These are phyloP conservation scores for Abscondita cerata DNA, from an alignment of 2,888 invertebrate species.

Conservation along the genomic window DNA sequence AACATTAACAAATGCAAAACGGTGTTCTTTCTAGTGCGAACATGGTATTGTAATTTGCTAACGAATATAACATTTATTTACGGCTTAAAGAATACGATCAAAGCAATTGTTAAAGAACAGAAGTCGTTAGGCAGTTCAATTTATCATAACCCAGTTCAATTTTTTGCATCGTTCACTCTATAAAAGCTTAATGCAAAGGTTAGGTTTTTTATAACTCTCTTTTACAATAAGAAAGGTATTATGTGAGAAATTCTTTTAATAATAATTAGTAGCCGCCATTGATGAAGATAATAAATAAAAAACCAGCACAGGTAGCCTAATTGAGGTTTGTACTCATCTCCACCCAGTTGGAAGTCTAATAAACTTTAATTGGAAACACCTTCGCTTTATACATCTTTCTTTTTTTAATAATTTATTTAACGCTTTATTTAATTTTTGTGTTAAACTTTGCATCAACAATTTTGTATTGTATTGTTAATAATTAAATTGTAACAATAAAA, in stretches of 20 bases:
- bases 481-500: constrained; percentile 6
- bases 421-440: background rate
- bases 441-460: background rate
- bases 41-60: constrained; percentile 22
- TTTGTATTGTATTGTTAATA: background rate
- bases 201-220: constrained; percentile 8
- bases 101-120: constrained; percentile 24
- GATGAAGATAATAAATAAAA: constrained; percentile 29
- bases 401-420: background rate
- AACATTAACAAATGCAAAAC: constrained; percentile 19
- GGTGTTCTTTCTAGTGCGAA: constrained; percentile 20
- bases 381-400: constrained; percentile 9
- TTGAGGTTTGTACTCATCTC: constrained; percentile 31
- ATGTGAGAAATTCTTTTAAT: constrained; percentile 28
- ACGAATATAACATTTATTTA: constrained; percentile 18
- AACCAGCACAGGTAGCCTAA: constrained; percentile 39
- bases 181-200: constrained; percentile 16
- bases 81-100: constrained; percentile 17
- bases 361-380: constrained; percentile 22
- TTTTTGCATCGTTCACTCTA: background rate
- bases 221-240: constrained; percentile 6
- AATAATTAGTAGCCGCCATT: constrained; percentile 38
- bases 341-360: constrained; percentile 29
- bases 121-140: constrained; percentile 19
- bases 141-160: constrained; percentile 20